A percentile compares a stretch with the other conserved stretches of the same genome.
phyloP scores from a whole-genome alignment of 1,140 invertebrate species.

The Orius insidiosus region DNA sequence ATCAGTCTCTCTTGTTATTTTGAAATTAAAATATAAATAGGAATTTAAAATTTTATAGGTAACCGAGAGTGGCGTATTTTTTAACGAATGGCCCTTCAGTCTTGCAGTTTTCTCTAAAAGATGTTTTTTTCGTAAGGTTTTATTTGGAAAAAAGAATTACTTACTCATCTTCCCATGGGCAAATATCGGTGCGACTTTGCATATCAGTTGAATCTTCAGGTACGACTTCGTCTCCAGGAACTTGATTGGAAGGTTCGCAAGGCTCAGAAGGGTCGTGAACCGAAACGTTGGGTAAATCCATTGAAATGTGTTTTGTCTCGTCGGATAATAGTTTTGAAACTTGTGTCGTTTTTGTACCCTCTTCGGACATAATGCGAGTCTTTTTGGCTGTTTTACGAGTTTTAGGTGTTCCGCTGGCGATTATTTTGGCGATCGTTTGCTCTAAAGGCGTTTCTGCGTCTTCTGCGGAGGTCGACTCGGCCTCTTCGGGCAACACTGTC shows the following conservation, averaged over 20 bases:
- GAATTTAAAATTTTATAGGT: slow-evolving; percentile 39
- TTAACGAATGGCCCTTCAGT: slow-evolving; percentile 73
- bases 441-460: neutral
- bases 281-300: slow-evolving; percentile 14
- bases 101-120: slow-evolving; percentile 60
- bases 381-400: neutral
- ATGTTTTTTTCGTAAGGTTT: neutral
- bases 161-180: slow-evolving; percentile 81
- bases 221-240: slow-evolving; percentile 20
- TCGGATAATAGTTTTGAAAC: neutral
- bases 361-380: neutral
- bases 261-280: neutral
- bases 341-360: neutral
- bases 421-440: too few relatives aligned
- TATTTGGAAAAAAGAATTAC: slow-evolving; percentile 26
- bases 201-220: slow-evolving; percentile 24
- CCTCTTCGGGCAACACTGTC: neutral
- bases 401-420: neutral
- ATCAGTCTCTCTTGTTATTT: neutral
- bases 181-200: slow-evolving; percentile 54
- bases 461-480: neutral
- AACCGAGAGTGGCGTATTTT: slow-evolving; percentile 75
- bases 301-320: slow-evolving; percentile 15
- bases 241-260: slow-evolving; percentile 1
- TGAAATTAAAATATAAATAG: neutral